Percentiles rank a stretch among this genome's conserved stretches.
phyloP scores from a whole-genome alignment of 2,888 invertebrate species.

The Andrena hattorfiana region DNA sequence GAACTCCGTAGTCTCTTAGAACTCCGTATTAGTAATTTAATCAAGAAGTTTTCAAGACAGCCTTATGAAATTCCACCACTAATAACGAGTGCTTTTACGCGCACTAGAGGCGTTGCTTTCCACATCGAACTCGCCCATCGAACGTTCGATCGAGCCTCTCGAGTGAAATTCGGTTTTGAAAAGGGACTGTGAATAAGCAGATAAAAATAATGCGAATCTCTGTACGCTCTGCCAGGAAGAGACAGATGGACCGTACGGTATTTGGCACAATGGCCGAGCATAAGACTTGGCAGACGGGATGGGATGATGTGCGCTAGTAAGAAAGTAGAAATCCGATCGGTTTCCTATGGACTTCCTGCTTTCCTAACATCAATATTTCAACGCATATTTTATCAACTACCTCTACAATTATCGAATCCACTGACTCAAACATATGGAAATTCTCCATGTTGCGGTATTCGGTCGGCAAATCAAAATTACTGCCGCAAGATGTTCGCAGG shows the following conservation, averaged over 20 bases:
- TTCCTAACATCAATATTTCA: constrained; percentile 43
- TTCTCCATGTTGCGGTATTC: background rate
- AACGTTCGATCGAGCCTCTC: background rate
- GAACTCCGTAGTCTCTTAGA: no score
- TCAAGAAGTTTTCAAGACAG: no score
- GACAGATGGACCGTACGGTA: constrained; percentile 71
- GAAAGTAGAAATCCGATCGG: constrained; percentile 73
- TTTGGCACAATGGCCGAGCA: constrained; percentile 72
- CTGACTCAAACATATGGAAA: background rate
- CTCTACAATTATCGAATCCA: background rate
- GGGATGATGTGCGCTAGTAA: constrained; percentile 63
- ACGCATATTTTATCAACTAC: background rate
- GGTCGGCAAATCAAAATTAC: background rate
- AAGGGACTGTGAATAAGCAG: constrained; percentile 70
- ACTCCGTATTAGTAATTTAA: no score
- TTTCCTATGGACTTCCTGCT: constrained; percentile 58
- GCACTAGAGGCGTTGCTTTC: background rate
- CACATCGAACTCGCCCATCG: background rate
- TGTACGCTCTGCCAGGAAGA: constrained; percentile 67
- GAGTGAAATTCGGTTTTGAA: constrained; percentile 40
- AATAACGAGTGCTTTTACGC: background rate
- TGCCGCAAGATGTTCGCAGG: background rate
- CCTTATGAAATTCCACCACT: no score
- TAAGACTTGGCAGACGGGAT: constrained; percentile 69
- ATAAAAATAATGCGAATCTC: constrained; percentile 71